Evolutionary conservation across 2,113 vertebrate genomes (phyloP).

Genomic region (Perccottus glenii): DNA sequence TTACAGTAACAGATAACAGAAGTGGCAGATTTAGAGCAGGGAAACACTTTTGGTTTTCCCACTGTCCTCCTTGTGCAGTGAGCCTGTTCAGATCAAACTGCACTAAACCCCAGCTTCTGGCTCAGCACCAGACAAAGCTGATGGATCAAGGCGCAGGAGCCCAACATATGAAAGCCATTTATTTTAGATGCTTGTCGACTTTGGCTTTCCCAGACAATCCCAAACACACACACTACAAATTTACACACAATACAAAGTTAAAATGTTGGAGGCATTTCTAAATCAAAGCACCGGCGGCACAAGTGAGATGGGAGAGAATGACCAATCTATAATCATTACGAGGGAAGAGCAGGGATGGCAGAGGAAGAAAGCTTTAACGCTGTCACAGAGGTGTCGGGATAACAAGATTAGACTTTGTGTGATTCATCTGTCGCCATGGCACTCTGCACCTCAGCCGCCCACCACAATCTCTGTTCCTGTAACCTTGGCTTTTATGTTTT

Average conservation of each 20-base stretch:
- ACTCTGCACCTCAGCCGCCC: slow-evolving; percentile 48
- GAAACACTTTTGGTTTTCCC: slow-evolving; percentile 17
- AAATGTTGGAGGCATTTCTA: slow-evolving; percentile 50
- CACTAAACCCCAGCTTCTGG: slow-evolving; percentile 49
- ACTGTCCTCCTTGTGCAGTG: slow-evolving; percentile 30
- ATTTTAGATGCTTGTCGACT: slow-evolving; percentile 62
- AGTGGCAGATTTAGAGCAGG: slow-evolving; percentile 8
- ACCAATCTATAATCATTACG: slow-evolving; percentile 80
- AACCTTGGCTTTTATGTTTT: slow-evolving; percentile 21
- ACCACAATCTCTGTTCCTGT: slow-evolving; percentile 33
- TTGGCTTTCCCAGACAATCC: slow-evolving; percentile 10
- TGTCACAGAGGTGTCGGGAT: slow-evolving; percentile 72
- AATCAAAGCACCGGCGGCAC: slow-evolving; percentile 54
- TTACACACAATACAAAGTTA: slow-evolving; percentile 39
- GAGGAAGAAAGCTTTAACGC: slow-evolving; percentile 57
- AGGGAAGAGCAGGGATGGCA: slow-evolving; percentile 61
- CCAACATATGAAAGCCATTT: slow-evolving; percentile 77
- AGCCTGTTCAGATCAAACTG: slow-evolving; percentile 49
- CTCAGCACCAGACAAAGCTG: slow-evolving; percentile 57
- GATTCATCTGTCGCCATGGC: slow-evolving; percentile 71
- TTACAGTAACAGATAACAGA: slow-evolving; percentile 3
- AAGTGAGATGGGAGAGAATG: slow-evolving; percentile 51
- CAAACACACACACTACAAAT: slow-evolving; percentile 9
- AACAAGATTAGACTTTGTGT: slow-evolving; percentile 78
- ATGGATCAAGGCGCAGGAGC: slow-evolving; percentile 59